Conservation (phyloP, 2,888 invertebrate genomes). For the Craniophora ligustri region DNA sequence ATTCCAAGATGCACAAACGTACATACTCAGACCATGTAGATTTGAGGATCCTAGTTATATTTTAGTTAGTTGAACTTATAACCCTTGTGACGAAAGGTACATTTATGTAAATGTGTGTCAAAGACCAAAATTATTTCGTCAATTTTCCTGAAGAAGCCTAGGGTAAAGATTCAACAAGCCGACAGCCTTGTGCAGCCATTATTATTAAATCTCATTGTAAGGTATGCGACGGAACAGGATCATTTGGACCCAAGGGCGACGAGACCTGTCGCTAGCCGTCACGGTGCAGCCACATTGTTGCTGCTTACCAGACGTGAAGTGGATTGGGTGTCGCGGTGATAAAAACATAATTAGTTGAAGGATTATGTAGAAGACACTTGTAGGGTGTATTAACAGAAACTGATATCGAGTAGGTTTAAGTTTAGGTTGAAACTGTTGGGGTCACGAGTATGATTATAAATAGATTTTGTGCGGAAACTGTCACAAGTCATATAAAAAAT, state of each 20-base stretch:
- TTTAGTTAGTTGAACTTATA: too few species aligned
- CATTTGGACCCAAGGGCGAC: constrained; percentile 46
- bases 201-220: constrained; percentile 48
- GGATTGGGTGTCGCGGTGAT: constrained; percentile 19
- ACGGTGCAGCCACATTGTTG: constrained; percentile 49
- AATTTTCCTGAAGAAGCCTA: neutral
- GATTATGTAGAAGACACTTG: neutral
- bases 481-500: too few species aligned
- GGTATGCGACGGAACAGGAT: constrained; percentile 50
- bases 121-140: neutral
- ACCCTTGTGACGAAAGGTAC: too few species aligned
- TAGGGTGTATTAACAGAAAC: neutral
- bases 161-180: constrained; percentile 24
- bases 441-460: too few species aligned
- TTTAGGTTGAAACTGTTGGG: too few species aligned
- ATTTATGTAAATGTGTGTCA: too few species aligned
- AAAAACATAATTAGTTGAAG: neutral
- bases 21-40: too few species aligned
- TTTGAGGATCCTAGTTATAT: too few species aligned
- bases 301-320: constrained; percentile 30
- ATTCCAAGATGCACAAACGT: too few species aligned
- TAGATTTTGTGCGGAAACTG: neutral
- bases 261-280: constrained; percentile 34
- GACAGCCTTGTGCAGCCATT: constrained; percentile 35
- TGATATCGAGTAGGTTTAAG: neutral